Conservation (phyloP, 2,797 vertebrate genomes). For the Bucorvus abyssinicus region DNA sequence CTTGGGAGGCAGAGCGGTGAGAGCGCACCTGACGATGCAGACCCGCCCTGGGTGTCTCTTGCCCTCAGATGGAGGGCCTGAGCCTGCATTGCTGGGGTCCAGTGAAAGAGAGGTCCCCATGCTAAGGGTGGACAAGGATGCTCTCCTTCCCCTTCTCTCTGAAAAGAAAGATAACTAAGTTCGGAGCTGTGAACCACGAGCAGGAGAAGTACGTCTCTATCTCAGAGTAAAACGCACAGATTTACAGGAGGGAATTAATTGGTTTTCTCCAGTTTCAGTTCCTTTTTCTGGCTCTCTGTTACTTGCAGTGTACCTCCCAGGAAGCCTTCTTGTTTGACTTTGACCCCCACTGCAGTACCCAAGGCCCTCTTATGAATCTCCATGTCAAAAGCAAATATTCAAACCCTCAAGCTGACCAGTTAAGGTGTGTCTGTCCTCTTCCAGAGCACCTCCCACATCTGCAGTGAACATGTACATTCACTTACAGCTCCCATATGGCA, state of each 20-base stretch:
- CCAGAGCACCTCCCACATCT: neutral
- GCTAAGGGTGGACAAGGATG: neutral
- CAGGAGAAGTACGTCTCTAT: accelerated
- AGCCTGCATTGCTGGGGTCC: neutral
- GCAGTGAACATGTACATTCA: accelerated
- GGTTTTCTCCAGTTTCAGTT: neutral
- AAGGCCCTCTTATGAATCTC: neutral
- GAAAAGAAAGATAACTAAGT: neutral
- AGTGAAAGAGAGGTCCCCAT: neutral
- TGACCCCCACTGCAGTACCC: neutral
- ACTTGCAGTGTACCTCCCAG: neutral
- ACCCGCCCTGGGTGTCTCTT: neutral
- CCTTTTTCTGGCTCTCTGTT: neutral
- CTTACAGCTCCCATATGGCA: neutral
- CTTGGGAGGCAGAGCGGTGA: neutral
- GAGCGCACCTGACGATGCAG: accelerated
- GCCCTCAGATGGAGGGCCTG: neutral
- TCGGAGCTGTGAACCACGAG: neutral
- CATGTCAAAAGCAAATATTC: neutral
- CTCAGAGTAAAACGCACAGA: neutral
- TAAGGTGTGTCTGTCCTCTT: neutral
- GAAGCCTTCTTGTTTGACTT: neutral
- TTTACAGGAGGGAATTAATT: neutral
- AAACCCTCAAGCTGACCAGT: neutral
- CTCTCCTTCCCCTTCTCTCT: neutral